A percentile compares a stretch with the other conserved stretches of the same genome.
Evolutionary conservation across 2,113 vertebrate genomes (phyloP).

Genomic region (Rhinoderma darwinii): DNA sequence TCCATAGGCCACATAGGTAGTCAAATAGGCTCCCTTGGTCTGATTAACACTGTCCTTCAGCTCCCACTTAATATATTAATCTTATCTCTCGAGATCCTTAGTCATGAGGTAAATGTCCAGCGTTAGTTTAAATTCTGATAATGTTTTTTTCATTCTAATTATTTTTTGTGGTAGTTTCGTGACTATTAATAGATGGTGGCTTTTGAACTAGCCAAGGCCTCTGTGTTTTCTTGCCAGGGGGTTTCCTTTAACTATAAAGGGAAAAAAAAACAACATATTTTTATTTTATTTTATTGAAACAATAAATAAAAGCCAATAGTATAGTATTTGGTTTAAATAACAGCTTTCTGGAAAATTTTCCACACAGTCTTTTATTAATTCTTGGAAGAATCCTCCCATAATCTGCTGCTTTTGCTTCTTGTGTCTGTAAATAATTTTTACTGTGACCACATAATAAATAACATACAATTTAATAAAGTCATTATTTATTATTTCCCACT

Average conservation of each 20-base stretch:
- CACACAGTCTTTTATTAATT: not conserved
- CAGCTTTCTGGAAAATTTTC: not conserved
- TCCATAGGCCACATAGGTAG: too few species aligned
- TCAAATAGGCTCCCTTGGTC: too few species aligned
- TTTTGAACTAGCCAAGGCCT: not conserved
- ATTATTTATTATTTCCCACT: not conserved
- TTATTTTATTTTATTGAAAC: not conserved
- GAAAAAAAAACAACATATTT: not conserved
- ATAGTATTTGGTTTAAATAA: not conserved
- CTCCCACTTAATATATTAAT: too few species aligned
- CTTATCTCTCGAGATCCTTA: too few species aligned
- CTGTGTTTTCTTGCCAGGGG: not conserved
- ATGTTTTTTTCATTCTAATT: too few species aligned
- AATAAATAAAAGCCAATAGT: conserved; percentile 33
- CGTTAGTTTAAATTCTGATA: too few species aligned
- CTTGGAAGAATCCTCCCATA: conserved; percentile 10
- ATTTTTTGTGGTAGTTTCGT: too few species aligned
- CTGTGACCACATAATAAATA: not conserved
- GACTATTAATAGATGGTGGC: too few species aligned
- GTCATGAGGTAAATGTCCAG: too few species aligned
- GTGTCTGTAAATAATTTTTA: not conserved
- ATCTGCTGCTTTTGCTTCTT: not conserved
- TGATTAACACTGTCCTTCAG: too few species aligned
- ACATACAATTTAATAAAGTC: not conserved
- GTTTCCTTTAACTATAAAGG: not conserved